These are phyloP conservation scores for Margarornis squamiger DNA, from an alignment of 2,797 vertebrate genomes.

Conservation along the genomic window DNA sequence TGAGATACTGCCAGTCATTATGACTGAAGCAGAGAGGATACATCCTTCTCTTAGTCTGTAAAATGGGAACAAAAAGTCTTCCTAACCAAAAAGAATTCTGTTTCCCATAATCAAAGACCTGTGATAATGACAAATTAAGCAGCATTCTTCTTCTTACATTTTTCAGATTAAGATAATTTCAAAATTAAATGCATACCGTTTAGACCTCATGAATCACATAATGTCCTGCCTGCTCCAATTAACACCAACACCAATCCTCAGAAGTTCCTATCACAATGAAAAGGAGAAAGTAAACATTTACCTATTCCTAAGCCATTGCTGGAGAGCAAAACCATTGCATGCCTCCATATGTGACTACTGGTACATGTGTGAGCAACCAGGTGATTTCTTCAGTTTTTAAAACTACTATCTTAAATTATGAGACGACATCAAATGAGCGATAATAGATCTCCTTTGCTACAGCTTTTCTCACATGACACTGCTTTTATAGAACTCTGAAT, in stretches of 20 bases:
- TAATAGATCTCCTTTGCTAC: not conserved
- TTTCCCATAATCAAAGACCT: not conserved
- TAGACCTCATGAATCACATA: not conserved
- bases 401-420: not conserved
- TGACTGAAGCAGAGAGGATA: not conserved
- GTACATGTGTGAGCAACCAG: not conserved
- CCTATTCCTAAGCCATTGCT: not conserved
- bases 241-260: not conserved
- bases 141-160: not conserved
- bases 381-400: not conserved
- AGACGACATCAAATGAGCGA: not conserved
- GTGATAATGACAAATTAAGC: not conserved
- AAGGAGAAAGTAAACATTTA: not conserved
- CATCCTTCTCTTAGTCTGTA: fast-evolving
- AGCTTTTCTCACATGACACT: slow-evolving; percentile 11
- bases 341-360: not conserved
- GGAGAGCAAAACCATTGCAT: not conserved
- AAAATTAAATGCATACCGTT: not conserved
- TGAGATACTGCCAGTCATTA: not conserved
- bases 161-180: not conserved
- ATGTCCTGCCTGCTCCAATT: slow-evolving; percentile 2
- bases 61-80: not conserved
- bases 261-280: not conserved
- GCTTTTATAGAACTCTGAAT: slow-evolving; percentile 18
- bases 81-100: not conserved